Evolutionary conservation across 2,888 invertebrate species (phyloP).

Genomic region (Oscheius myriophilus): DNA sequence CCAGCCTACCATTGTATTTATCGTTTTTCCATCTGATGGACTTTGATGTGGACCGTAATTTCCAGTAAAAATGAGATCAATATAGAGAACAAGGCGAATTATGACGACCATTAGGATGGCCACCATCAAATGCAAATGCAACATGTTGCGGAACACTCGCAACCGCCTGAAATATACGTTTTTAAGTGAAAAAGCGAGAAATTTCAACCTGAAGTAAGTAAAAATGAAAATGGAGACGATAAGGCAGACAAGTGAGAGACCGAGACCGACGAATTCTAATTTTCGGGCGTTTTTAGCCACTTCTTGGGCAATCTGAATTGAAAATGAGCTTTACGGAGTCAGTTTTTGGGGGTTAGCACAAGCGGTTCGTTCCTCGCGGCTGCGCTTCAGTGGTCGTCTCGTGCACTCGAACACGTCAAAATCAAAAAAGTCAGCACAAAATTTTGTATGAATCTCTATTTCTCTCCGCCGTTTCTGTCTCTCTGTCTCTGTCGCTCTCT

Average conservation of each 20-base stretch:
- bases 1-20: constrained; percentile 72
- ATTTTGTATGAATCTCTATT: not conserved
- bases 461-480: no score
- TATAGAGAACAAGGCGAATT: constrained; percentile 72
- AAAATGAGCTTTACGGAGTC: not conserved
- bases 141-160: constrained; percentile 73
- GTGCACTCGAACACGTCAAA: not conserved
- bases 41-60: constrained; percentile 66
- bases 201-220: constrained; percentile 80
- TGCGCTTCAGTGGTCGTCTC: not conserved
- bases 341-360: not conserved
- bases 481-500: no score
- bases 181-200: not conserved
- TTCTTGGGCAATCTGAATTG: constrained; percentile 82
- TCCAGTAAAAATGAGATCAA: constrained; percentile 72
- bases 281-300: constrained; percentile 83
- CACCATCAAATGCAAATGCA: constrained; percentile 74
- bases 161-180: constrained; percentile 71
- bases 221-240: constrained; percentile 84
- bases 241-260: constrained; percentile 82
- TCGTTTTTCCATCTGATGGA: constrained; percentile 69
- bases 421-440: not conserved
- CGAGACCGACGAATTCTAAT: constrained; percentile 83
- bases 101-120: constrained; percentile 73
- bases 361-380: constrained; percentile 19